phyloP scores from a whole-genome alignment of 2,113 vertebrate genomes.

The Galeopterus variegatus region DNA sequence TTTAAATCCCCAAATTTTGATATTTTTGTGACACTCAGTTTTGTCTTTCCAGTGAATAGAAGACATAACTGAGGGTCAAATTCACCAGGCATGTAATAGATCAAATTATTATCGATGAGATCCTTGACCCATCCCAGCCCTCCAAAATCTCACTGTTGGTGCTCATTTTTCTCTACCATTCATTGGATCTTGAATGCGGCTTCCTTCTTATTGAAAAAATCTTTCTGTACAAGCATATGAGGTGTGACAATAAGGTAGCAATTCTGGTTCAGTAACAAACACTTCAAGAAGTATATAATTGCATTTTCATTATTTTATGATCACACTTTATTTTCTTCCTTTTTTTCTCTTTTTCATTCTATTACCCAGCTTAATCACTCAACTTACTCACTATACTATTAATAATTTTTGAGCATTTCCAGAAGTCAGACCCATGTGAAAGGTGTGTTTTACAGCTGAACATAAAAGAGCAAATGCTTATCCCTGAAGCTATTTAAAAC shows the following conservation, averaged over 20 bases:
- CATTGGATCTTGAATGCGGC: background rate
- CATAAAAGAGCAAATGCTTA: background rate
- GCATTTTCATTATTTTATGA: background rate
- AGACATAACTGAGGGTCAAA: background rate
- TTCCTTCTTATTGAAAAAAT: background rate
- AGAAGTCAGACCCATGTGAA: constrained; percentile 4
- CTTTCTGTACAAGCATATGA: background rate
- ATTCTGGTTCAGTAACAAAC: background rate
- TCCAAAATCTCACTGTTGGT: background rate
- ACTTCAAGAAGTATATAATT: background rate
- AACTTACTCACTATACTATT: background rate
- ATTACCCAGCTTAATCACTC: background rate
- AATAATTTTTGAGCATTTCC: background rate
- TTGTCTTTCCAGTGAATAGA: background rate
- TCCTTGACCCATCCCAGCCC: background rate
- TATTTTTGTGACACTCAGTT: background rate
- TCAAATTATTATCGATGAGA: background rate
- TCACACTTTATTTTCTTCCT: background rate
- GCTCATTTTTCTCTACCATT: background rate
- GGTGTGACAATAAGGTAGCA: background rate
- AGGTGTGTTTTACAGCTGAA: background rate
- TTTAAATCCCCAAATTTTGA: background rate
- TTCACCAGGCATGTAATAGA: background rate
- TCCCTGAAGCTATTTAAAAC: background rate
- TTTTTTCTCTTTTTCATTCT: background rate